Conservation (phyloP, 2,888 invertebrate genomes). For the Drosophila longiperda region DNA sequence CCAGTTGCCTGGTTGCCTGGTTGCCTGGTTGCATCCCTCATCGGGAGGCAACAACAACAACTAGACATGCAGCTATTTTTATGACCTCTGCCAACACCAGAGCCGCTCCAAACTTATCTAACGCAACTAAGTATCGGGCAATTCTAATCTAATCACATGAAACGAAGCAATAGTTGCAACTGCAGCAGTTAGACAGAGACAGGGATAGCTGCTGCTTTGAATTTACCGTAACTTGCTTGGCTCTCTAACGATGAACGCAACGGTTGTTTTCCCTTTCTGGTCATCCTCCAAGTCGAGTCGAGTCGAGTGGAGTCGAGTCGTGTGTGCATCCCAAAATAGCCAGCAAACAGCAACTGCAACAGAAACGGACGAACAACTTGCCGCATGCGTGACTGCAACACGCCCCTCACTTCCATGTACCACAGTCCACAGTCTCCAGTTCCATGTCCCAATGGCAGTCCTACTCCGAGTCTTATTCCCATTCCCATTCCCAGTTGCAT, state of each 20-base stretch:
- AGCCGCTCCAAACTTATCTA: slow-evolving; percentile 70
- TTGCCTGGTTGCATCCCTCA: slow-evolving; percentile 34
- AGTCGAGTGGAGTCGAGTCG: slow-evolving; percentile 9
- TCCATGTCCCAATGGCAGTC: background rate
- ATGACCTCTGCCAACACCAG: slow-evolving; percentile 74
- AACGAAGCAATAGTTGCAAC: slow-evolving; percentile 16
- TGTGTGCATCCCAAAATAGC: slow-evolving; percentile 73
- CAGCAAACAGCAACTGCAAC: slow-evolving; percentile 30
- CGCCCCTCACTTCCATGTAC: slow-evolving; percentile 1
- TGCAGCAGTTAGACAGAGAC: slow-evolving; percentile 3
- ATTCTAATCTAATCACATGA: slow-evolving; percentile 75
- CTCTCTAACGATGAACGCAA: slow-evolving; percentile 67
- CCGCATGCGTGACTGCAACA: slow-evolving; percentile 72
- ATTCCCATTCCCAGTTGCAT: slow-evolving; percentile 21
- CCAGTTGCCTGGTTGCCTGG: background rate
- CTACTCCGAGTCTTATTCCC: background rate
- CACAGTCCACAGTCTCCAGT: background rate
- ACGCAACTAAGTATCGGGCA: slow-evolving; percentile 71
- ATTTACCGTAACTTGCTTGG: slow-evolving; percentile 56
- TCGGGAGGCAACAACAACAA: slow-evolving; percentile 24
- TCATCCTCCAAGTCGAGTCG: slow-evolving; percentile 49
- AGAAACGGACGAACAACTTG: slow-evolving; percentile 19
- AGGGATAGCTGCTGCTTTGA: background rate
- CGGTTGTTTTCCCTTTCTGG: slow-evolving; percentile 84
- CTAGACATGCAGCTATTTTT: slow-evolving; percentile 58